Base-by-base conservation (phyloP, 1,140 invertebrate species). In the Monochamus saltuarius region DNA sequence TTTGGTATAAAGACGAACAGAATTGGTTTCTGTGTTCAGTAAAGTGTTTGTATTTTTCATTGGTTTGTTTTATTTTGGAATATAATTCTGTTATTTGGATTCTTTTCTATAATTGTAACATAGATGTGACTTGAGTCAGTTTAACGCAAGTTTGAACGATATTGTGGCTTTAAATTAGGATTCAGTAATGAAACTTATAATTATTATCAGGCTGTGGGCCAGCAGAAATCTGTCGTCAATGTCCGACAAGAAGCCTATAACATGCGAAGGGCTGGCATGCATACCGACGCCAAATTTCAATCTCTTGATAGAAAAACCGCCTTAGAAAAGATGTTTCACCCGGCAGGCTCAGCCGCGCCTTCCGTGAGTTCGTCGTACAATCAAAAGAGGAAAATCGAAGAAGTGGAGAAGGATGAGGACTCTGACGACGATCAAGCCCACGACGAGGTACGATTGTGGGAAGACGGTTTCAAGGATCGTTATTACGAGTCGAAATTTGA, bases 401-500 rank as follows among this genome's bases (percentile, higher is more conserved):
- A 82, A 4, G 80, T 84, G 1, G 83, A 86, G 16, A 85, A 89
- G 39, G 88, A 95, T 56, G 79, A 82, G 4, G 81, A 84, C 1
- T 84, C 86, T 35, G 87, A 90, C 42, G 90, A 95, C 58, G 85
- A 89, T 54, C 89, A 94, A 73, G 83, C 86, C 9, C 86, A 91
- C 64, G 97, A 99, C 80, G 93, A 97, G 80, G 95, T 99, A 16
- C 84, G 95, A 52, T 81, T 99, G 6, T 98, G 94, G 91, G 96
- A 99, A 81, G 91, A 94, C 72, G 98, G 98, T 0, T 99, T 97
- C 80, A 99, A 99, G 79, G 93, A 98, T 75, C 83, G 92, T 19
- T 99, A 99, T 80, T 99, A 99, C 76, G 90, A 95, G 77, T 92
- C 90, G 17, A 99, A 99, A 80, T 99, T 99, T 78, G 91, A 95